Evolutionary conservation across 1,140 invertebrate species (phyloP).

Genomic region (Bursaphelenchus mucronatus): DNA sequence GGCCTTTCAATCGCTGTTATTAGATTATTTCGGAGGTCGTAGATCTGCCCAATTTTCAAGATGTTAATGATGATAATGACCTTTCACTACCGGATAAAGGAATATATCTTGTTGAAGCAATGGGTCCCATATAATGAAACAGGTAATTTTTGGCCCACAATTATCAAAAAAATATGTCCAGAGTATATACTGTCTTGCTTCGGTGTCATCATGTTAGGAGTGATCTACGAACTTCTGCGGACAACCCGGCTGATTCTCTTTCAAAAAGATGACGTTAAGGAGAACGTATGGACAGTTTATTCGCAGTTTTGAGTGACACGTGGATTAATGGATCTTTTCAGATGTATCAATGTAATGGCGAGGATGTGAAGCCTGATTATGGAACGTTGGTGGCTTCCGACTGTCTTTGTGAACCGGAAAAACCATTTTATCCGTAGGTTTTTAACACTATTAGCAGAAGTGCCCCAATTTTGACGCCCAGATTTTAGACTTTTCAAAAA

Average conservation of each 20-base stretch:
- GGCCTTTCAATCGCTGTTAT: no score
- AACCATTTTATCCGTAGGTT: no score
- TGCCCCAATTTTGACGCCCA: no score
- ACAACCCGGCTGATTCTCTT: slow-evolving; percentile 7
- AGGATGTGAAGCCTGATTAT: no score
- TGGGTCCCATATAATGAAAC: slow-evolving; percentile 34
- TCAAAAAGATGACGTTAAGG: slow-evolving; percentile 4
- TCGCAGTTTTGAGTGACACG: not conserved
- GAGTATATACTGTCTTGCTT: slow-evolving; percentile 15
- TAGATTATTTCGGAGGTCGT: no score
- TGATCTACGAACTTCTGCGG: slow-evolving; percentile 2
- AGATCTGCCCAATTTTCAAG: not conserved
- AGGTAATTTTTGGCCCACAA: slow-evolving; percentile 8
- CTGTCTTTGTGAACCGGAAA: no score
- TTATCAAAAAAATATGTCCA: slow-evolving; percentile 3
- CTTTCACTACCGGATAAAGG: slow-evolving; percentile 44
- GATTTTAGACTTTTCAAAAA: no score
- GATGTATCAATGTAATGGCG: no score
- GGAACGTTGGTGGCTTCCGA: no score
- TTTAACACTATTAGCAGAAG: no score
- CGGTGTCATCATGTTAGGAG: slow-evolving; percentile 9
- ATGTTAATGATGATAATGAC: slow-evolving; percentile 47
- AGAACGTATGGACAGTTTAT: not conserved
- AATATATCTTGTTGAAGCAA: slow-evolving; percentile 38
- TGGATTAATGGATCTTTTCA: no score